Conservation (phyloP, 2,888 invertebrate genomes). For the Nineta flava region DNA sequence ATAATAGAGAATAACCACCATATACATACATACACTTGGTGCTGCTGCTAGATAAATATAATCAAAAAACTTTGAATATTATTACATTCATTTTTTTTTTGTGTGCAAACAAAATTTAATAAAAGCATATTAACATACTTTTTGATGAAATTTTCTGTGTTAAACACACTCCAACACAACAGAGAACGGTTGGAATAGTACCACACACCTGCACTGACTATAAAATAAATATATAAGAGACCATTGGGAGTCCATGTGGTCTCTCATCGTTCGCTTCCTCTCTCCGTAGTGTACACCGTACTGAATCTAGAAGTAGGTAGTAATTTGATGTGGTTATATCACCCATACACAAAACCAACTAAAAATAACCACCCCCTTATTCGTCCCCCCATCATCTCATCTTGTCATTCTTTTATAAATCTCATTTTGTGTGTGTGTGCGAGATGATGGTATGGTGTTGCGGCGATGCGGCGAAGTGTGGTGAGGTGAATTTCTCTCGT, state of each 20-base stretch:
- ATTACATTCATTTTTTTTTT: no score
- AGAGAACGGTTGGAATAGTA: background rate
- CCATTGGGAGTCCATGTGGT: conserved; percentile 11
- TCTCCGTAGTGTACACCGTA: background rate
- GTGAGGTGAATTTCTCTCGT: no score
- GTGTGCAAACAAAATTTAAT: background rate
- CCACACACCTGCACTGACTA: conserved; percentile 8
- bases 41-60: no score
- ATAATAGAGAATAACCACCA: no score
- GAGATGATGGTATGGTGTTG: background rate
- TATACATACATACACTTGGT: no score
- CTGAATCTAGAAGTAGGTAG: no score
- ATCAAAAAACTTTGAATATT: no score
- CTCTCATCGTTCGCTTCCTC: conserved; percentile 11
- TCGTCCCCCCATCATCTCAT: background rate
- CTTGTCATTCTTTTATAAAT: conserved; percentile 12
- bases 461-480: background rate
- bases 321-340: no score
- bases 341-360: no score
- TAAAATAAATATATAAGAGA: conserved; percentile 11
- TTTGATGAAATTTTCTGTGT: background rate
- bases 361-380: no score
- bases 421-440: conserved; percentile 10
- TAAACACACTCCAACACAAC: no score
- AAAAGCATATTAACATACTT: conserved; percentile 1